Conservation (phyloP, 2,113 vertebrate species). For the Delphinapterus leucas region DNA sequence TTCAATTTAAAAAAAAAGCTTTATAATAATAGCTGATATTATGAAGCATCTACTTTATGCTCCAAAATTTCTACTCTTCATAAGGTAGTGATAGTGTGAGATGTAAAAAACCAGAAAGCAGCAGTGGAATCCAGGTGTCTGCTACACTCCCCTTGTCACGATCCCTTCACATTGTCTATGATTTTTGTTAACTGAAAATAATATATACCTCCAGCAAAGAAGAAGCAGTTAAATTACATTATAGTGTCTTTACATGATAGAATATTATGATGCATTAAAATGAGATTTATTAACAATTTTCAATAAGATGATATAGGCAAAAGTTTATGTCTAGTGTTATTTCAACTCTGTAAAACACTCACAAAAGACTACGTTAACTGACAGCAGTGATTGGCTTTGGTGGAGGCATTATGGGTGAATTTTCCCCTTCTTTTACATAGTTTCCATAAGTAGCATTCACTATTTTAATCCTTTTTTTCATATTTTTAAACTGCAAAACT, state of each 20-base stretch:
- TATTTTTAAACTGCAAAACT: not conserved
- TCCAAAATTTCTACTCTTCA: not conserved
- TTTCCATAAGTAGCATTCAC: not conserved
- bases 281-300: not conserved
- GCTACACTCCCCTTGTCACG: too few relatives aligned
- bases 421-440: not conserved
- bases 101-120: fast-evolving
- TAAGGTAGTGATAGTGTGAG: not conserved
- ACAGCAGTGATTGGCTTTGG: too few relatives aligned
- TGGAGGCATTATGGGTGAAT: fast-evolving
- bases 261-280: not conserved
- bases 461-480: not conserved
- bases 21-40: not conserved
- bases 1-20: not conserved
- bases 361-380: not conserved
- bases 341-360: not conserved
- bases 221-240: not conserved
- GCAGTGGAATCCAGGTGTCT: fast-evolving
- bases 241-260: not conserved
- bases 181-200: not conserved
- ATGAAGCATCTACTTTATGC: not conserved
- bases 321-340: not conserved
- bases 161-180: not conserved
- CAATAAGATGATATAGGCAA: too few relatives aligned
- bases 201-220: not conserved